Evolutionary conservation across 2,888 invertebrate species (phyloP).

Genomic region (Melanotus villosus): DNA sequence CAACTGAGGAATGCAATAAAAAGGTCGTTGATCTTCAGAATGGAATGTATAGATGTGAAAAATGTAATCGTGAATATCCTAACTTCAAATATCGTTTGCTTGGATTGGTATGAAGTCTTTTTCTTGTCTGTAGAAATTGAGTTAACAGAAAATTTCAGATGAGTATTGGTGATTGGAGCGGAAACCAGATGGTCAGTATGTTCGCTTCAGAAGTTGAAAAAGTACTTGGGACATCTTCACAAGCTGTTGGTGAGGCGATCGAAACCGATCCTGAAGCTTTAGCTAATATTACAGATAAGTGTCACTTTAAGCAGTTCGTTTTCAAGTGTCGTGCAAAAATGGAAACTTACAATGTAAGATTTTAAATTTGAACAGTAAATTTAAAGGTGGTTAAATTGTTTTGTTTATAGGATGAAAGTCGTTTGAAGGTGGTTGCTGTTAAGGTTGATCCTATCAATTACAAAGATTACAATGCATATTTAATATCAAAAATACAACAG

Average conservation of each 20-base stretch:
- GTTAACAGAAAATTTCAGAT: no score
- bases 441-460: slow-evolving; percentile 81
- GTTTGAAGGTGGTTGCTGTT: slow-evolving; percentile 83
- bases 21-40: slow-evolving; percentile 92
- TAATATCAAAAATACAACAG: slow-evolving; percentile 68
- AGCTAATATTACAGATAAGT: slow-evolving; percentile 78
- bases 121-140: no score
- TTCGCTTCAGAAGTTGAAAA: slow-evolving; percentile 90
- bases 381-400: background rate
- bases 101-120: no score
- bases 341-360: slow-evolving; percentile 90
- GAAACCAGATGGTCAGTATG: slow-evolving; percentile 90
- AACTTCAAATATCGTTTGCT: slow-evolving; percentile 91
- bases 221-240: slow-evolving; percentile 79
- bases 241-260: slow-evolving; percentile 84
- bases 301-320: slow-evolving; percentile 84
- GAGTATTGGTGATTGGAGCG: slow-evolving; percentile 89
- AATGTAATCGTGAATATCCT: slow-evolving; percentile 88
- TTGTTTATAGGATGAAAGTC: slow-evolving; percentile 81
- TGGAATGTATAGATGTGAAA: slow-evolving; percentile 94
- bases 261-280: slow-evolving; percentile 78
- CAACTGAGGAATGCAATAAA: slow-evolving; percentile 92
- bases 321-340: slow-evolving; percentile 90
- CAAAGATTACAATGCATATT: slow-evolving; percentile 80
- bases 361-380: no score